These are phyloP conservation scores for Drosophila prostipennis DNA, from an alignment of 2,888 invertebrate species.

Conservation along the genomic window DNA sequence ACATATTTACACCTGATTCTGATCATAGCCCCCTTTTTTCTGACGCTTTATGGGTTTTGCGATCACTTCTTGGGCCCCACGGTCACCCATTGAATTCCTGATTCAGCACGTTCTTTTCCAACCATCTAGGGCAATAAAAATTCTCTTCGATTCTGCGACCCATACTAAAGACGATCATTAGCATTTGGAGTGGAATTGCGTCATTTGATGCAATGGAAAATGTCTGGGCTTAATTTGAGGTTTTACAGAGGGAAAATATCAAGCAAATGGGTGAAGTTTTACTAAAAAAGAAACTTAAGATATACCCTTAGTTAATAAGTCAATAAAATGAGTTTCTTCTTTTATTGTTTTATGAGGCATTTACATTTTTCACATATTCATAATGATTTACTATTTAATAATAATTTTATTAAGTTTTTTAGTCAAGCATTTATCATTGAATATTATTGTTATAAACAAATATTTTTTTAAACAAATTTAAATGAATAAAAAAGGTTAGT, in stretches of 20 bases:
- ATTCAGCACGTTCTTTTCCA: constrained; percentile 54
- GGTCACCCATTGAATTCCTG: constrained; percentile 53
- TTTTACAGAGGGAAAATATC: neutral
- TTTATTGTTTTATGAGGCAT: no score
- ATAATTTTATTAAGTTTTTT: no score
- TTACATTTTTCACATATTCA: no score
- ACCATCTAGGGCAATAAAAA: constrained; percentile 62
- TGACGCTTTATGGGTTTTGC: constrained; percentile 66
- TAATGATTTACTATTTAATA: no score
- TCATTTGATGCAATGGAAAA: constrained; percentile 44
- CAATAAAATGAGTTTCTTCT: no score
- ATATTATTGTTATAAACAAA: no score
- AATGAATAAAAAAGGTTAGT: no score
- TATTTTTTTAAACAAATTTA: no score
- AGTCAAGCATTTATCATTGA: no score
- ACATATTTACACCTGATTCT: constrained; percentile 36
- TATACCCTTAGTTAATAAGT: no score
- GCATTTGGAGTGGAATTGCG: constrained; percentile 57
- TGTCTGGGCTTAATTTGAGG: neutral
- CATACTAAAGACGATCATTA: constrained; percentile 69
- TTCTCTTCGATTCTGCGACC: constrained; percentile 58
- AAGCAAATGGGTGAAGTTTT: no score
- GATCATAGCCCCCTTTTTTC: constrained; percentile 21
- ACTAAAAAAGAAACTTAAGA: no score
- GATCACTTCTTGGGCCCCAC: constrained; percentile 30